These are phyloP conservation scores for Sander vitreus DNA, from an alignment of 2,113 vertebrate genomes.

Conservation along the genomic window DNA sequence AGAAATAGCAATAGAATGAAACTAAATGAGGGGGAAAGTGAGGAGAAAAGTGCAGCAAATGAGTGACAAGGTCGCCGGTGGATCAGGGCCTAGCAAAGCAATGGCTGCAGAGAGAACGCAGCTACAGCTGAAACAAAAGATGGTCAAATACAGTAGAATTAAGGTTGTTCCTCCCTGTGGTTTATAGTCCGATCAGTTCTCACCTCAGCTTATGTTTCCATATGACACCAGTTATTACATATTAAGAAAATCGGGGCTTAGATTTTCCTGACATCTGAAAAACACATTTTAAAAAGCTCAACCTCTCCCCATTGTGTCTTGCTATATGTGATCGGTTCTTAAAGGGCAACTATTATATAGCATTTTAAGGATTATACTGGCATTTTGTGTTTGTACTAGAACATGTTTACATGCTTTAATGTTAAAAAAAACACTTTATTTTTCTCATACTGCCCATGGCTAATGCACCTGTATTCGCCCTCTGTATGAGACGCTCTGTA, in stretches of 20 bases:
- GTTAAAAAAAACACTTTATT: too few species aligned
- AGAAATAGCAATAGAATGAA: constrained; percentile 53
- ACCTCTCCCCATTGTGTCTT: not conserved
- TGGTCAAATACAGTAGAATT: not conserved
- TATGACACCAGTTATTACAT: not conserved
- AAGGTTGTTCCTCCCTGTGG: not conserved
- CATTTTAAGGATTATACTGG: too few species aligned
- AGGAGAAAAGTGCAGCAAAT: constrained; percentile 56
- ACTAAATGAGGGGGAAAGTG: constrained; percentile 55
- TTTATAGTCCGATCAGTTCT: not conserved
- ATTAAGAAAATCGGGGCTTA: not conserved
- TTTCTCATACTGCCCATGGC: too few species aligned
- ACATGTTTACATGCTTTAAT: too few species aligned
- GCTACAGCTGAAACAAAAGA: constrained; percentile 4
- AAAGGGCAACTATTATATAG: too few species aligned
- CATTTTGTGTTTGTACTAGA: too few species aligned
- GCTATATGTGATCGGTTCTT: too few species aligned
- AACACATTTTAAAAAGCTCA: not conserved
- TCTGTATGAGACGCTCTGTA: too few species aligned
- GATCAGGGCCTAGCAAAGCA: constrained; percentile 24
- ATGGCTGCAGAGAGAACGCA: not conserved
- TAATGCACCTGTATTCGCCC: too few species aligned
- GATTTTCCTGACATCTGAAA: not conserved
- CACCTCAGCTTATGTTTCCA: not conserved
- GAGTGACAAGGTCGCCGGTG: constrained; percentile 36